Conservation (phyloP, 2,888 invertebrate genomes). For the Agonopterix arenella region DNA sequence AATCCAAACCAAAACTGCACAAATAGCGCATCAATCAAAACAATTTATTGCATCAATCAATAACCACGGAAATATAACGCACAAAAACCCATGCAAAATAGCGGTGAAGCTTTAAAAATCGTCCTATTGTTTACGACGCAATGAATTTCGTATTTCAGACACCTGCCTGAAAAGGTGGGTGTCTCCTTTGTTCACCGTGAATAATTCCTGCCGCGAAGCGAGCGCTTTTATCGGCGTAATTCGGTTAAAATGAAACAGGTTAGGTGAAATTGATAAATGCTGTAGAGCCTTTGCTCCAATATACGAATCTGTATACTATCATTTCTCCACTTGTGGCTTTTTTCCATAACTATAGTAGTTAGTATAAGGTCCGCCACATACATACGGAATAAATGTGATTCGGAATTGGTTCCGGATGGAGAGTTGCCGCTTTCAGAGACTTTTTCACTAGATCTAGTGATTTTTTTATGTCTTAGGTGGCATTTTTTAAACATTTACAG, state of each 20-base stretch:
- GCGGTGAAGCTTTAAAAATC: conserved; percentile 44
- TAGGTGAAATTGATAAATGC: conserved; percentile 49
- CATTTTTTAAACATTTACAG: too few species aligned
- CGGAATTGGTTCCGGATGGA: too few species aligned
- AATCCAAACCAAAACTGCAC: not conserved
- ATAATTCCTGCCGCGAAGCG: conserved; percentile 38
- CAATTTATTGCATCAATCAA: conserved; percentile 15
- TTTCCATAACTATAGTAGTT: too few species aligned
- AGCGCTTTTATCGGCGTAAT: conserved; percentile 46
- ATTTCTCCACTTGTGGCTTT: too few species aligned
- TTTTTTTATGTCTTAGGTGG: too few species aligned
- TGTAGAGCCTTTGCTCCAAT: conserved; percentile 11
- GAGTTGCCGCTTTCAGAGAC: too few species aligned
- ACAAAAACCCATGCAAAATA: conserved; percentile 29
- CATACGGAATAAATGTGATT: too few species aligned
- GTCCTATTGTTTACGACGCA: conserved; percentile 60
- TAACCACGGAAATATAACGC: conserved; percentile 30
- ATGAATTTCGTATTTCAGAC: conserved; percentile 62
- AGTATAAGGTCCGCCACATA: too few species aligned
- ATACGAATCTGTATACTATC: too few species aligned
- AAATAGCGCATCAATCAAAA: not conserved
- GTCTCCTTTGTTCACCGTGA: conserved; percentile 53
- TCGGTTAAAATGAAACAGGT: conserved; percentile 48
- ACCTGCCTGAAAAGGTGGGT: conserved; percentile 51
- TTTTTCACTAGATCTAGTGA: too few species aligned